These are phyloP conservation scores for Micromys minutus DNA, from an alignment of 2,113 vertebrate genomes.

Conservation along the genomic window DNA sequence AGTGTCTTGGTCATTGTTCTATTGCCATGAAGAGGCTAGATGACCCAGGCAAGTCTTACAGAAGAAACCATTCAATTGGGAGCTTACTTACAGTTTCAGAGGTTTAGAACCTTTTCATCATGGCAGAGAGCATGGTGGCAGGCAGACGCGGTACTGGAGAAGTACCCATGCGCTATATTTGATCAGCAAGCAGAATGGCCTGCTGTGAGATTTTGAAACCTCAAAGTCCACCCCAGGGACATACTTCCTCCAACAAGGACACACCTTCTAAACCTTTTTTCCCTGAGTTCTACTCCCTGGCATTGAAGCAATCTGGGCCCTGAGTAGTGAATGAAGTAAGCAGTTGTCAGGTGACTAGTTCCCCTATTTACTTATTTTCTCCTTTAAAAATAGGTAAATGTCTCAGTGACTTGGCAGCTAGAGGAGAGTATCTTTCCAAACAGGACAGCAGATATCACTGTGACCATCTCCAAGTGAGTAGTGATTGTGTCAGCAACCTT, in stretches of 20 bases:
- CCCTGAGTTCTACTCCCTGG: background rate
- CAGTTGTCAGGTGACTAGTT: background rate
- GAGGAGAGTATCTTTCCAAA: constrained; percentile 69
- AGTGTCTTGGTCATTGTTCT: background rate
- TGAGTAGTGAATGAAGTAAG: background rate
- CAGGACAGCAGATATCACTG: constrained; percentile 60
- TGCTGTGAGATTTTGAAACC: background rate
- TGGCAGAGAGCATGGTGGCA: background rate
- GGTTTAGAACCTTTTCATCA: background rate
- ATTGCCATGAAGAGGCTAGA: background rate
- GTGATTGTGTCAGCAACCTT: background rate
- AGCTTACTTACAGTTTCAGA: background rate
- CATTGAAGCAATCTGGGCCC: background rate
- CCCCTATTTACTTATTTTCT: background rate
- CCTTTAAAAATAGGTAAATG: constrained; percentile 63
- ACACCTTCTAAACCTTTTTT: background rate
- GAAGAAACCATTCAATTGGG: background rate
- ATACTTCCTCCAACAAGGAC: background rate
- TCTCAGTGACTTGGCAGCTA: constrained; percentile 81
- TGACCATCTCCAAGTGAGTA: constrained; percentile 78
- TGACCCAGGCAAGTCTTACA: background rate
- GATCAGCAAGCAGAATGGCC: background rate
- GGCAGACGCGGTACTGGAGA: background rate
- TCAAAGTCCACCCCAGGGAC: too few species aligned
- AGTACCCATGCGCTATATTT: background rate